These are phyloP conservation scores for Sinodicranocentrus sp. DNA, from an alignment of 2,888 invertebrate species.

Conservation along the genomic window DNA sequence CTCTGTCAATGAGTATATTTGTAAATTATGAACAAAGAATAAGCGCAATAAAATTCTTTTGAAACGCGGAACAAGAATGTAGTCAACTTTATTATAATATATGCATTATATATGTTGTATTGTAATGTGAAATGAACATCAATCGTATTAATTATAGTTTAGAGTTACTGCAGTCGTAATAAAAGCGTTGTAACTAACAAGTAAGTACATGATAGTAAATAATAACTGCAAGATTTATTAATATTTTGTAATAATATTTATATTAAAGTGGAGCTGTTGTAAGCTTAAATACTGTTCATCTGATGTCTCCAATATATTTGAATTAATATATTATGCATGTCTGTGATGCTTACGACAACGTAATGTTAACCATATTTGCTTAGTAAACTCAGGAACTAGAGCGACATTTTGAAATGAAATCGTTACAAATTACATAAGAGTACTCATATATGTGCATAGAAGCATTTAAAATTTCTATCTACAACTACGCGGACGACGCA, in stretches of 20 bases:
- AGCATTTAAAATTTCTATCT: not conserved
- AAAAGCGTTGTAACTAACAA: conserved; percentile 13
- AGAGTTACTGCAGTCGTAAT: conserved; percentile 24
- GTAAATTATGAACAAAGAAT: not conserved
- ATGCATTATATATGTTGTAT: conserved; percentile 1
- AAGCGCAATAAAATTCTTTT: conserved; percentile 12
- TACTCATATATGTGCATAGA: no score
- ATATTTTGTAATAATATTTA: conserved; percentile 10
- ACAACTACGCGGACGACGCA: not conserved
- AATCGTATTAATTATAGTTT: conserved; percentile 13
- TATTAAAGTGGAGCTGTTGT: conserved; percentile 15
- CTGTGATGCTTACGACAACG: no score
- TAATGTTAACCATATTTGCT: no score
- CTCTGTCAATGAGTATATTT: no score
- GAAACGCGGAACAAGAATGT: conserved; percentile 24
- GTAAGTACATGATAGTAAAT: not conserved
- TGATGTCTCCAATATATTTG: conserved; percentile 10
- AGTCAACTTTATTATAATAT: conserved; percentile 29
- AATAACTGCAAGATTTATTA: not conserved
- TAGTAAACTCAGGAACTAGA: no score
- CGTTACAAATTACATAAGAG: no score
- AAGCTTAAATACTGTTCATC: conserved; percentile 36
- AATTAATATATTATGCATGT: conserved; percentile 22
- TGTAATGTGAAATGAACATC: conserved; percentile 18
- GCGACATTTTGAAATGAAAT: no score